phyloP scores from a whole-genome alignment of 2,113 vertebrate genomes.

The Bothrops jararaca region DNA sequence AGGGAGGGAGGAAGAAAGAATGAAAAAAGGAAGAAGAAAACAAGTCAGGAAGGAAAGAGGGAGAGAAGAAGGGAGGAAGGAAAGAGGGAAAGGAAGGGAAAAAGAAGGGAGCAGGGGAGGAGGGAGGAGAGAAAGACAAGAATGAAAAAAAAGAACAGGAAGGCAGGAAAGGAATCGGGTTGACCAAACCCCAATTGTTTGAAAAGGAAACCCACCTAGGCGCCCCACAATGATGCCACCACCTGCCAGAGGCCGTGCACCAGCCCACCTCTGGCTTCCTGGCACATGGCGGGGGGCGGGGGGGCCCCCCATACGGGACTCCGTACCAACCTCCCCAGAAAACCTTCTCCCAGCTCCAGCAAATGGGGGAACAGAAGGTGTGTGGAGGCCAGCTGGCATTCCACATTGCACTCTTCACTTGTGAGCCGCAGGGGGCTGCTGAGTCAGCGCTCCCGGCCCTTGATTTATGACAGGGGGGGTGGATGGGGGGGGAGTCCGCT shows the following conservation, averaged over 20 bases:
- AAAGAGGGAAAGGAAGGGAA: no score
- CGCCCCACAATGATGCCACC: neutral
- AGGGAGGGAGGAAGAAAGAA: no score
- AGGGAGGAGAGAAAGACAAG: no score
- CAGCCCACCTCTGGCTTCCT: neutral
- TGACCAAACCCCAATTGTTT: no score
- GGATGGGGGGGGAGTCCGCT: neutral
- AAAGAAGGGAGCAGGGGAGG: no score
- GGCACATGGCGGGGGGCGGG: neutral
- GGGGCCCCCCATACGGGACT: no score
- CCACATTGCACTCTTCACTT: neutral
- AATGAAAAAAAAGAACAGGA: no score
- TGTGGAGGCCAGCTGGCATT: neutral
- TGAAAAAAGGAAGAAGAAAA: no score
- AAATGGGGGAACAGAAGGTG: neutral
- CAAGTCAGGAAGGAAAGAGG: no score
- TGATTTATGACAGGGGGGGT: neutral
- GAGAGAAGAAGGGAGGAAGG: no score
- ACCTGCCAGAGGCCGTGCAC: no score
- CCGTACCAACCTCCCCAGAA: rapidly evolving
- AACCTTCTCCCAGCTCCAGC: neutral
- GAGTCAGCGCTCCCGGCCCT: neutral
- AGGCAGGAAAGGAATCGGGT: no score
- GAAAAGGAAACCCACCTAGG: neutral
- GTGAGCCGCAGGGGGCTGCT: neutral